Conservation (phyloP, 2,888 invertebrate genomes). For the Drosophila phalerata region DNA sequence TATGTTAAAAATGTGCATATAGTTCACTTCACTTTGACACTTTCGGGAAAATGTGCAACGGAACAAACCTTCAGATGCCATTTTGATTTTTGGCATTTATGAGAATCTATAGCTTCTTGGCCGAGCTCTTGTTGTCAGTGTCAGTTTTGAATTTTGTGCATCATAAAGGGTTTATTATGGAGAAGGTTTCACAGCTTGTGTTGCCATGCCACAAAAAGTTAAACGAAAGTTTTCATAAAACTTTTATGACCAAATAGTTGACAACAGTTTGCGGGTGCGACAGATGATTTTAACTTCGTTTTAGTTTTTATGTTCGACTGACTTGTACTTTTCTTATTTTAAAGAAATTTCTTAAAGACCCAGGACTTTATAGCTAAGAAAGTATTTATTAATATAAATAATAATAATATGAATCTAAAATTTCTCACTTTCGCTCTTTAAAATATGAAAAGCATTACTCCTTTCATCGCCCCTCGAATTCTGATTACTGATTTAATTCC, state of each 20-base stretch:
- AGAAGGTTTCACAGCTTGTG: background rate
- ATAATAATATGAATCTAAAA: background rate
- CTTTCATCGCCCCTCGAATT: background rate
- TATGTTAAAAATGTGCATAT: slow-evolving; percentile 35
- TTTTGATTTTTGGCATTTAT: slow-evolving; percentile 52
- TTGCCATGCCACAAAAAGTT: slow-evolving; percentile 42
- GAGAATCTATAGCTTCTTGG: slow-evolving; percentile 2
- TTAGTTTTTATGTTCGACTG: slow-evolving; percentile 9
- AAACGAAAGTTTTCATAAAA: slow-evolving; percentile 48
- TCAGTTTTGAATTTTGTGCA: slow-evolving; percentile 55
- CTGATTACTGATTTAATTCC: background rate
- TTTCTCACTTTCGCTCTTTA: background rate
- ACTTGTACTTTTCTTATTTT: slow-evolving; percentile 6
- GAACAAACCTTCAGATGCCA: slow-evolving; percentile 24
- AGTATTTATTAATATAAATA: too few relatives aligned
- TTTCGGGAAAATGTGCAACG: slow-evolving; percentile 22
- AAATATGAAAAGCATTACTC: background rate
- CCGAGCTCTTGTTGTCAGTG: background rate
- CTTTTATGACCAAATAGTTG: slow-evolving; percentile 44
- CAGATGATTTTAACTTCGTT: slow-evolving; percentile 33
- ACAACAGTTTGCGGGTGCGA: slow-evolving; percentile 28
- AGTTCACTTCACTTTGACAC: slow-evolving; percentile 14
- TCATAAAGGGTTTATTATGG: slow-evolving; percentile 51
- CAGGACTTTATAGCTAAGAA: too few relatives aligned
- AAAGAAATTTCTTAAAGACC: background rate